Conservation (phyloP, 2,797 vertebrate genomes). For the Acanthurus tractus region DNA sequence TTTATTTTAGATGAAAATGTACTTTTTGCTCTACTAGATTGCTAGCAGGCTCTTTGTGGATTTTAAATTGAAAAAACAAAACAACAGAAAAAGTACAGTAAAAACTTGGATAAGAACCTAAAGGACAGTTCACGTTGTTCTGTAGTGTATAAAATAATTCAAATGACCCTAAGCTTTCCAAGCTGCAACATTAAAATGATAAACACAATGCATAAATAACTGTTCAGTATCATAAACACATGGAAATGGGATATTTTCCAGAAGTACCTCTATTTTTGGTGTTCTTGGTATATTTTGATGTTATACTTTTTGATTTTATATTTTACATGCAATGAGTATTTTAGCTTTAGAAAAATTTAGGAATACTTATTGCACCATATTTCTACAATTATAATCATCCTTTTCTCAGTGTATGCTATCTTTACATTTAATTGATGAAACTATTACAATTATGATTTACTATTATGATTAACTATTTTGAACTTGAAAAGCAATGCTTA, state of each 20-base stretch:
- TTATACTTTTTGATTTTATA: too few species aligned
- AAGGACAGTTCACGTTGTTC: neutral
- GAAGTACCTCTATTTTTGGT: too few species aligned
- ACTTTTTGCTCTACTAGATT: neutral
- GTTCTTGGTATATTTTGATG: too few species aligned
- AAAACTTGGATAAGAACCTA: too few species aligned
- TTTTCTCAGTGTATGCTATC: neutral
- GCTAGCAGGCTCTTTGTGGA: neutral
- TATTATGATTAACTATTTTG: neutral
- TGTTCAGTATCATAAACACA: too few species aligned
- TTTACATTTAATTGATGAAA: neutral
- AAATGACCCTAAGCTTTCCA: too few species aligned
- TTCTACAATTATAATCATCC: neutral
- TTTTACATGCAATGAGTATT: too few species aligned
- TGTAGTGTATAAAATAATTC: neutral
- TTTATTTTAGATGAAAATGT: neutral
- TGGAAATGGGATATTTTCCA: too few species aligned
- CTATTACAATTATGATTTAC: too few species aligned
- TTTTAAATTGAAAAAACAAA: neutral
- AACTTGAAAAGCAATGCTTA: constrained; percentile 12
- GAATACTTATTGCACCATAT: neutral
- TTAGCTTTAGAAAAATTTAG: neutral
- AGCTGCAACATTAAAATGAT: too few species aligned
- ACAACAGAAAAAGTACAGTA: too few species aligned
- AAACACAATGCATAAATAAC: too few species aligned